phyloP scores from a whole-genome alignment of 2,797 vertebrate genomes.

The Ctenopoma multispine region DNA sequence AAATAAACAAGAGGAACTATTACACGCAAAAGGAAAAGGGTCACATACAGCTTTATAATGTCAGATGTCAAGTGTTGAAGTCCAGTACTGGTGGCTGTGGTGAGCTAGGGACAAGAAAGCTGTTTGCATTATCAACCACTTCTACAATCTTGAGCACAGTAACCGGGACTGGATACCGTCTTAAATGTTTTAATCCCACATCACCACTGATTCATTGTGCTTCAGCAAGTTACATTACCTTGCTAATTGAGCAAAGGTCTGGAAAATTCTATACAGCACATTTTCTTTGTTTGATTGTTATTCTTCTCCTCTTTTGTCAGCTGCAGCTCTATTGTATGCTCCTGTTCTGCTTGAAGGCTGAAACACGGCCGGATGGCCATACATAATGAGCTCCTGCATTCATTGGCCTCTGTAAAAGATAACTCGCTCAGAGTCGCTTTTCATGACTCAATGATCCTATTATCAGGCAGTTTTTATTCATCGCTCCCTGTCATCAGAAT shows the following conservation, averaged over 20 bases:
- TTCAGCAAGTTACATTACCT: conserved; percentile 47
- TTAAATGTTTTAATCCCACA: neutral
- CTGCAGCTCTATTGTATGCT: conserved; percentile 55
- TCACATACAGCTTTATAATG: too few species aligned
- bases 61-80: too few species aligned
- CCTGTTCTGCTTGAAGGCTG: conserved; percentile 68
- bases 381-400: conserved; percentile 70
- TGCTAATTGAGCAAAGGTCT: conserved; percentile 34
- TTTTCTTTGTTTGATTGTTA: conserved; percentile 63
- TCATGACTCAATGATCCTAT: conserved; percentile 77
- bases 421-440: conserved; percentile 66
- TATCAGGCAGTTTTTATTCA: conserved; percentile 71
- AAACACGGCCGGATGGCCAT: conserved; percentile 47
- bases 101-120: too few species aligned
- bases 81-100: too few species aligned
- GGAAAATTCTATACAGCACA: conserved; percentile 33
- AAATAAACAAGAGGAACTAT: too few species aligned
- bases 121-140: too few species aligned
- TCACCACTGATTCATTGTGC: conserved; percentile 19
- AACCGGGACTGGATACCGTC: neutral
- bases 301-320: conserved; percentile 58
- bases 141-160: too few species aligned
- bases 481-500: conserved; percentile 60
- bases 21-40: too few species aligned
- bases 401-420: conserved; percentile 60